These are phyloP conservation scores for Drosophila dunni DNA, from an alignment of 1,140 invertebrate genomes.

Conservation along the genomic window DNA sequence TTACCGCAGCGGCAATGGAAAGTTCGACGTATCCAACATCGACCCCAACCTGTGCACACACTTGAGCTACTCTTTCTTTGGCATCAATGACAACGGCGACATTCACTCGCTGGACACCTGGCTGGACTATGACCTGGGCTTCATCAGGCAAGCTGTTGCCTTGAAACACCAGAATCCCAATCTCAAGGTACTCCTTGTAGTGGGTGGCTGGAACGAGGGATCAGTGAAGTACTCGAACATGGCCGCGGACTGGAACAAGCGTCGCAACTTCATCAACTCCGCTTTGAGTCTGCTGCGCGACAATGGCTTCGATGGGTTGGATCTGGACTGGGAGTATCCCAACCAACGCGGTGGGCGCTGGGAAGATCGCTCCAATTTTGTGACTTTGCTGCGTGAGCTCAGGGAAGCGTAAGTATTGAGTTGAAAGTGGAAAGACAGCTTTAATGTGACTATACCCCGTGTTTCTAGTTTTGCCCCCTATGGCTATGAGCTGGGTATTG, in stretches of 20 bases:
- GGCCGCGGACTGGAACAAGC: conserved; percentile 84
- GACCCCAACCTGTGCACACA: conserved; percentile 90
- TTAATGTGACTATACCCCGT: background rate
- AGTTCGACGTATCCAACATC: conserved; percentile 88
- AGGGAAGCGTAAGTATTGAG: conserved; percentile 84
- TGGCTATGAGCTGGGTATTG: conserved; percentile 86
- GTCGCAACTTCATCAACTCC: conserved; percentile 87
- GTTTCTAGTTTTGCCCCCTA: conserved; percentile 84
- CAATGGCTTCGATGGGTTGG: conserved; percentile 91
- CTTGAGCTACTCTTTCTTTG: conserved; percentile 89
- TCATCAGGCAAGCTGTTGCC: conserved; percentile 85
- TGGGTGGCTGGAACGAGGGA: conserved; percentile 92
- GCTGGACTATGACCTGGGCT: conserved; percentile 73
- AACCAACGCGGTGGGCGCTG: conserved; percentile 87
- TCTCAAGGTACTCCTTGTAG: conserved; percentile 89
- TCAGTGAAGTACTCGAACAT: conserved; percentile 88
- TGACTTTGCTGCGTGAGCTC: conserved; percentile 86
- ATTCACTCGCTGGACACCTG: conserved; percentile 77
- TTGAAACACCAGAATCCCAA: conserved; percentile 87
- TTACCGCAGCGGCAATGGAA: conserved; percentile 88
- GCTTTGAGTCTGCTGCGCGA: conserved; percentile 86
- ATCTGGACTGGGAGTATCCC: conserved; percentile 93
- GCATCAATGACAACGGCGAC: conserved; percentile 85
- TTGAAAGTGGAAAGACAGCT: too few species aligned
- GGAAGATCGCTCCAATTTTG: conserved; percentile 85